phyloP scores from a whole-genome alignment of 2,113 vertebrate species.

The Diadophis punctatus region DNA sequence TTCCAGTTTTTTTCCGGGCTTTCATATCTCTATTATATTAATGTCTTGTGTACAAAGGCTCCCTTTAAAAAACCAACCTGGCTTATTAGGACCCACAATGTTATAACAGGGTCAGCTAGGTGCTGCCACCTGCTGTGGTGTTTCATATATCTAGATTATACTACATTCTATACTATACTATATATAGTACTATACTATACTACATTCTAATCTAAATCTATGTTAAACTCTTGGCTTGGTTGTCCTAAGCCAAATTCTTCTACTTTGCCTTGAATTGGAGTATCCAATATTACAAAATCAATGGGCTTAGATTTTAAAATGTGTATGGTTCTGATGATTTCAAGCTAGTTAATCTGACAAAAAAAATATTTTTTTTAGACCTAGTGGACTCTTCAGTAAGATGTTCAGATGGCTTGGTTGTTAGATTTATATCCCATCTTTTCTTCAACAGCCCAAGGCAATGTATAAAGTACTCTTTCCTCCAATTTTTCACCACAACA shows the following conservation, averaged over 20 bases:
- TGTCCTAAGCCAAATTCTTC: not conserved
- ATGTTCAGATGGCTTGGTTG: not conserved
- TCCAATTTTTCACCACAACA: not conserved
- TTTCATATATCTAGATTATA: not conserved
- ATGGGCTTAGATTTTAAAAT: not conserved
- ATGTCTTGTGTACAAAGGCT: not conserved
- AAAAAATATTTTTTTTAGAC: not conserved
- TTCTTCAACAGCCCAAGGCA: not conserved
- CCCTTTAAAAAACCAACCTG: not conserved
- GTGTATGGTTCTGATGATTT: not conserved
- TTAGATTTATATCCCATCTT: not conserved
- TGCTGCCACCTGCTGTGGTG: not conserved
- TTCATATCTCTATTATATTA: too few species aligned
- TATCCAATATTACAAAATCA: not conserved
- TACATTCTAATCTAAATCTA: not conserved
- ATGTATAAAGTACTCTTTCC: not conserved
- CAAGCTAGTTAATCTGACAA: not conserved
- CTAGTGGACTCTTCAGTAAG: not conserved
- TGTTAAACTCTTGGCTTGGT: not conserved
- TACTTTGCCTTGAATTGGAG: not conserved
- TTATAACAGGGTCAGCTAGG: not conserved
- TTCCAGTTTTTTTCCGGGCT: too few species aligned
- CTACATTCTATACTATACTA: not conserved
- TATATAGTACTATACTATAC: too few species aligned
- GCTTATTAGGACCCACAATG: not conserved